These are phyloP conservation scores for Xenotilapia flavipinnis DNA, from an alignment of 2,113 vertebrate species.

Conservation along the genomic window DNA sequence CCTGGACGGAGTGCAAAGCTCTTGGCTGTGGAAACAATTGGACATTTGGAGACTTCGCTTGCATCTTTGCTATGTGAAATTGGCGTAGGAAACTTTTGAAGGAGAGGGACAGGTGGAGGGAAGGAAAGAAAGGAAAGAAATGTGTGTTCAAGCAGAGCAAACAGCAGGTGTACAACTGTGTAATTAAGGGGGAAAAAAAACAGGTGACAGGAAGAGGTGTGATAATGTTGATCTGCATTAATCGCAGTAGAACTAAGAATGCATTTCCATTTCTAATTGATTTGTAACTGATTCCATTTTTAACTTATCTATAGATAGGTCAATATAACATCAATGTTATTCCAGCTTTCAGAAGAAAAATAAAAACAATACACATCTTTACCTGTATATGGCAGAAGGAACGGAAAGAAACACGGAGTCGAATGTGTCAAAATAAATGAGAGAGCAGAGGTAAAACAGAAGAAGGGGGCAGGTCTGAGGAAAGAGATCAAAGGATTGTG, in stretches of 20 bases:
- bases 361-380: neutral
- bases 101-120: conserved; percentile 23
- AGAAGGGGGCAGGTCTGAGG: conserved; percentile 8
- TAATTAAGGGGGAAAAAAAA: neutral
- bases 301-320: neutral
- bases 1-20: conserved; percentile 6
- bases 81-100: conserved; percentile 4
- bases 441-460: conserved; percentile 5
- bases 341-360: neutral
- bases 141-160: neutral
- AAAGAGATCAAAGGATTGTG: conserved; percentile 41
- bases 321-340: neutral
- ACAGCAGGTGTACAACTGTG: conserved; percentile 38
- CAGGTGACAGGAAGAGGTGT: neutral
- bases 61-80: neutral
- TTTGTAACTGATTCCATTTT: neutral
- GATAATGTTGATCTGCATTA: neutral
- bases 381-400: conserved; percentile 3
- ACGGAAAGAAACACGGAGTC: neutral
- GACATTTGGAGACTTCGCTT: conserved; percentile 5
- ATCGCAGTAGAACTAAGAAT: neutral
- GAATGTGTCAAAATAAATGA: conserved; percentile 47
- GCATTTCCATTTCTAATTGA: neutral
- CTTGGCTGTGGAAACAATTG: conserved; percentile 6
- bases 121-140: neutral